phyloP scores from a whole-genome alignment of 2,797 vertebrate species.

The Gephyroberyx darwinii region DNA sequence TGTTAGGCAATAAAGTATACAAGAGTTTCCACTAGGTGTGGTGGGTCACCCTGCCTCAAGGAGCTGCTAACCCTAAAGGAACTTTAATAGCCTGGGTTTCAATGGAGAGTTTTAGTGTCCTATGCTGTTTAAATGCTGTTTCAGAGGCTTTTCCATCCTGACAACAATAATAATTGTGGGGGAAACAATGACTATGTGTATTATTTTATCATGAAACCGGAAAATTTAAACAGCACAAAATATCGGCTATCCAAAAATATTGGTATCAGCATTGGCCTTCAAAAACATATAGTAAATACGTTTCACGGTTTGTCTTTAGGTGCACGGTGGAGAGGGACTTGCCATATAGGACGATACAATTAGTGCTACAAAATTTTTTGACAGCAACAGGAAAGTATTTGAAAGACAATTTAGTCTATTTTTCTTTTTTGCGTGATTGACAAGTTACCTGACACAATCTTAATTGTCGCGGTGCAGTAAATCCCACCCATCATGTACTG shows the following conservation, averaged over 20 bases:
- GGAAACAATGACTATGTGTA: neutral
- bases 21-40: neutral
- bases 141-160: neutral
- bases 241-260: slow-evolving; percentile 5
- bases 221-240: slow-evolving; percentile 5
- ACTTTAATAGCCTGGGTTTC: slow-evolving; percentile 7
- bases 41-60: neutral
- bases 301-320: slow-evolving; percentile 17
- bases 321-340: neutral
- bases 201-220: neutral
- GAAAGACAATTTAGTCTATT: slow-evolving; percentile 44
- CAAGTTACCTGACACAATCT: slow-evolving; percentile 51
- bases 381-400: slow-evolving; percentile 45
- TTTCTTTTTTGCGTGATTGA: slow-evolving; percentile 43
- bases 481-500: slow-evolving; percentile 50
- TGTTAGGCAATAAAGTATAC: too few species aligned
- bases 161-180: neutral
- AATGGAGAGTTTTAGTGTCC: neutral
- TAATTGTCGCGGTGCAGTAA: slow-evolving; percentile 60
- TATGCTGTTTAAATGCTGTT: neutral
- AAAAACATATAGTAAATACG: neutral
- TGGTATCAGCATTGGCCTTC: neutral
- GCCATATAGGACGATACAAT: slow-evolving; percentile 34
- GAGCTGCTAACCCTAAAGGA: neutral
- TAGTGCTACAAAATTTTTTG: slow-evolving; percentile 20